phyloP scores from a whole-genome alignment of 1,140 invertebrate genomes.

The Hyles vespertilio region DNA sequence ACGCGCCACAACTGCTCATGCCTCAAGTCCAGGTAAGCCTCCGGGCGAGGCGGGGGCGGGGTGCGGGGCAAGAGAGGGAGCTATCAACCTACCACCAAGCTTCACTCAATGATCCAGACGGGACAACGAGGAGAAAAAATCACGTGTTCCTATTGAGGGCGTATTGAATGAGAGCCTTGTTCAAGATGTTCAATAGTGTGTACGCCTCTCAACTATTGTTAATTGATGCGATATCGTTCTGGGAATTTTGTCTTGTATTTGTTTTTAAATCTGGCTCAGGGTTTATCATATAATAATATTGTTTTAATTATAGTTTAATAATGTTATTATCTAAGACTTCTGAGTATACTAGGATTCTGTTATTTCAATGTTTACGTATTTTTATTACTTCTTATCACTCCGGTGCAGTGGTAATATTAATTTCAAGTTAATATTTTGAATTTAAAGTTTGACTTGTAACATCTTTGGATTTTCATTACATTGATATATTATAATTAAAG shows the following conservation, averaged over 20 bases:
- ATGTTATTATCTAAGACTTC: too few relatives aligned
- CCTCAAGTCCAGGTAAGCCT: slow-evolving; percentile 58
- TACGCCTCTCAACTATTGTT: too few relatives aligned
- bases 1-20: slow-evolving; percentile 33
- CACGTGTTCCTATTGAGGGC: slow-evolving; percentile 11
- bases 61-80: slow-evolving; percentile 15
- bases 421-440: too few relatives aligned
- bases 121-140: slow-evolving; percentile 28
- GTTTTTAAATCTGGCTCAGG: background rate
- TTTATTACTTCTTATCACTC: too few relatives aligned
- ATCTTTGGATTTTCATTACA: too few relatives aligned
- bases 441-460: too few relatives aligned
- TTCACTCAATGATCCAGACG: slow-evolving; percentile 45
- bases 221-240: too few relatives aligned
- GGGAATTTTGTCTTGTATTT: background rate
- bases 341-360: too few relatives aligned
- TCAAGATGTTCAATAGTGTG: too few relatives aligned
- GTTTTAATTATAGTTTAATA: background rate
- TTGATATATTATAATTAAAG: too few relatives aligned
- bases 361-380: too few relatives aligned
- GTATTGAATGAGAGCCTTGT: background rate
- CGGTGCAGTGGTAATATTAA: too few relatives aligned
- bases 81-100: slow-evolving; percentile 24
- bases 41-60: slow-evolving; percentile 18
- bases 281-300: background rate